Base-by-base conservation (phyloP, 1,140 invertebrate species). In the Drosophila busckii region DNA sequence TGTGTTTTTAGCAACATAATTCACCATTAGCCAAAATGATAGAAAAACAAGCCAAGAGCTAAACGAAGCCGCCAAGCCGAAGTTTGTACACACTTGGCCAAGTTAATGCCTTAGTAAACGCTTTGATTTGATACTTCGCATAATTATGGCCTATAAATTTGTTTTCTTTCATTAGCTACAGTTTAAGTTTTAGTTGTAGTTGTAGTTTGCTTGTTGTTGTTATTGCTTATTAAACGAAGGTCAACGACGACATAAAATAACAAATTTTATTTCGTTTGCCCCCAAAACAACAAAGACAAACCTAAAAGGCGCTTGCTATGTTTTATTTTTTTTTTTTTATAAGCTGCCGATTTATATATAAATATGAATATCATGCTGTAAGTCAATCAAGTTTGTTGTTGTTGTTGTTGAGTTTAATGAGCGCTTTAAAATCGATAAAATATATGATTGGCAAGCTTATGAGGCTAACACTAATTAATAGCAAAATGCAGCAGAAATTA, bases 141-240 rank as follows among this genome's bases (percentile, higher is more conserved):
- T 82, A 82, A 82, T 82, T 82, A 82, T 82, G 76, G 75, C 75
- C 75, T 82, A 82, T 82, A 82, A 82, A 82, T 82, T 75, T 80
- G 75, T 82, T 82, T 82, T 82, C 65, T 82, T 80, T 83, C 75
- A 83, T 75, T 80, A 82, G 75, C 63, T 50, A 55, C 73, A 68
- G 50, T 71, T 82, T 67, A 22, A 64, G 53, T 70, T 68, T 54
- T 64, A 40, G 29, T 61, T 73, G 38, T 52, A 52, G 32, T 64
- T 75, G 22, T 53, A 42, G 46, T 45, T 38, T 44, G 19, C 13
- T 49, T 62, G 32, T 59, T 70, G 48, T 35, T 68, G 35, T 60
- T 71, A 66, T 46, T 60, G 70, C 55, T 53, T 82, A 75, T 80
- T 80, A 70, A 76, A 75, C 69, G 75, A 82, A 82, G 75, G 75